Conservation (phyloP, 2,113 vertebrate genomes). For the Rhizomys pruinosus region DNA sequence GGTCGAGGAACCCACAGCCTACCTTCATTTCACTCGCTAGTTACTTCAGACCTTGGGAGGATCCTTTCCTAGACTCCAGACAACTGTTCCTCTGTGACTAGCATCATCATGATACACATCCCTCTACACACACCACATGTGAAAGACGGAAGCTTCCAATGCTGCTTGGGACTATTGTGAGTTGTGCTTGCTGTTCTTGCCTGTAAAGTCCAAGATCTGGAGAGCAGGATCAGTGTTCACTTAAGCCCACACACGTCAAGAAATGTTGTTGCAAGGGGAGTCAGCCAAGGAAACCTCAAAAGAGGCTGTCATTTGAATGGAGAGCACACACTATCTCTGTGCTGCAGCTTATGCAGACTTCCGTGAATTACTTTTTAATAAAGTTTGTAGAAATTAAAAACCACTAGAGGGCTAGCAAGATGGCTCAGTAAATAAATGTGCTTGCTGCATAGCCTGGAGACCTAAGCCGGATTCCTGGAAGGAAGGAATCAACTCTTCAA, state of each 20-base stretch:
- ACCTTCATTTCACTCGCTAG: background rate
- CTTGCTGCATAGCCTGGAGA: background rate
- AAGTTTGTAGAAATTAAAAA: no score
- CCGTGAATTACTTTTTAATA: background rate
- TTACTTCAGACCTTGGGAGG: background rate
- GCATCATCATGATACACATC: no score
- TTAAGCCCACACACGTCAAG: background rate
- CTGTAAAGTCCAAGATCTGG: background rate
- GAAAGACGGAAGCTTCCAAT: rapidly evolving
- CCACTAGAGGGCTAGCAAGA: background rate
- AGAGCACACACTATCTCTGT: no score
- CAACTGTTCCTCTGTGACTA: background rate
- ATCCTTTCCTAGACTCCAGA: background rate
- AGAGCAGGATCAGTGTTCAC: background rate
- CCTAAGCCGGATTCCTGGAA: background rate
- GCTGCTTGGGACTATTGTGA: background rate
- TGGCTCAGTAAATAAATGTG: background rate
- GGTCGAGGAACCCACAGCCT: no score
- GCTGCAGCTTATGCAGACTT: background rate
- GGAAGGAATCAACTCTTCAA: background rate
- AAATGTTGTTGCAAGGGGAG: background rate
- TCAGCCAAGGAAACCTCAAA: background rate
- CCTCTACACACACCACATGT: rapidly evolving
- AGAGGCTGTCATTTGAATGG: background rate
- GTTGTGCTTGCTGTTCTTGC: background rate